Evolutionary conservation across 1,140 invertebrate genomes (phyloP).

Genomic region (Pachypsylla venusta): DNA sequence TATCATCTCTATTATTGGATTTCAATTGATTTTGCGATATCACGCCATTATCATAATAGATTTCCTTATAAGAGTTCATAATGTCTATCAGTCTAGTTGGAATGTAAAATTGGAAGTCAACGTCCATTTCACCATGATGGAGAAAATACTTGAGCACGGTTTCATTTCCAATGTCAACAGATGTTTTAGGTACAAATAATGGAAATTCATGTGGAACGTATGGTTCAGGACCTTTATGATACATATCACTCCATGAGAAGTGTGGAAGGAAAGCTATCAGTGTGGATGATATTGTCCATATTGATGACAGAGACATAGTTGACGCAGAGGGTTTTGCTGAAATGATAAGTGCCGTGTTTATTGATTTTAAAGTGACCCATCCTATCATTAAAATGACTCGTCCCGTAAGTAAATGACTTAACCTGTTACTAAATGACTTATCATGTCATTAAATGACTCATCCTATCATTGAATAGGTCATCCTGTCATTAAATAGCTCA

Average conservation of each 20-base stretch:
- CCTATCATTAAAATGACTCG: too few species aligned
- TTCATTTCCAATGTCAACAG: neutral
- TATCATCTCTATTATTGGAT: neutral
- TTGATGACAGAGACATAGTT: too few species aligned
- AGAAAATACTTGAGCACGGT: neutral
- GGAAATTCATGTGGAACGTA: neutral
- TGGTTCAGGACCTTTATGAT: neutral
- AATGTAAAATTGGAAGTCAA: neutral
- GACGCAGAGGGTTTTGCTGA: too few species aligned
- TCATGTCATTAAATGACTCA: too few species aligned
- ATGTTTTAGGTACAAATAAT: neutral
- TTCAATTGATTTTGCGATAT: neutral
- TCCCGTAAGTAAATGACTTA: too few species aligned
- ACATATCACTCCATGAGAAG: neutral
- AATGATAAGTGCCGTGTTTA: too few species aligned
- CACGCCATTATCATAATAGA: neutral
- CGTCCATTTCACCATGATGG: neutral
- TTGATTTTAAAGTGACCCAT: too few species aligned
- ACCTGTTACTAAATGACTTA: too few species aligned
- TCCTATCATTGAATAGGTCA: too few species aligned
- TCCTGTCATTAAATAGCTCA: too few species aligned
- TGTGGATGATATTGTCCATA: neutral
- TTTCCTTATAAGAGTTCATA: neutral
- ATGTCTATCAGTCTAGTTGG: neutral
- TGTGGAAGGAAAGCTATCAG: neutral